These are phyloP conservation scores for Elaphurus davidianus DNA, from an alignment of 2,113 vertebrate species.

Conservation along the genomic window DNA sequence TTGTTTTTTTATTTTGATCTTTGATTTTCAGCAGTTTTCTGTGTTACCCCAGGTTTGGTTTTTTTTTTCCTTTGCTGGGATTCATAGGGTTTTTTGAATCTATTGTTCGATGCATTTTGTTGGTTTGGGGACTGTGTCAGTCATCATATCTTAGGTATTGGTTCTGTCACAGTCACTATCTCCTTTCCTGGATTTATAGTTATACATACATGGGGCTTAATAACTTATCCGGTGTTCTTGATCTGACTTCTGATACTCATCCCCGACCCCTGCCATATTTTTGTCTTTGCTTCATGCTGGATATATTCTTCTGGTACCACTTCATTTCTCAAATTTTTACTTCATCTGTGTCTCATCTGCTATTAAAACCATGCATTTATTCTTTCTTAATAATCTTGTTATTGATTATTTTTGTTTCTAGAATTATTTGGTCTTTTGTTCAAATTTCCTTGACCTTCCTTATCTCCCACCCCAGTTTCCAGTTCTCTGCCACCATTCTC, in stretches of 20 bases:
- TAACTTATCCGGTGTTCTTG: not conserved
- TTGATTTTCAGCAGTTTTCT: not conserved
- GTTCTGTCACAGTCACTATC: not conserved
- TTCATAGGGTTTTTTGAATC: not conserved
- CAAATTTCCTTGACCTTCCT: not conserved
- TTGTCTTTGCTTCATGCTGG: not conserved
- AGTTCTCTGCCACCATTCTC: not conserved
- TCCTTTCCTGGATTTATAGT: not conserved
- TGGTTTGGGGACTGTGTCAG: not conserved
- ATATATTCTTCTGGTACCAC: not conserved
- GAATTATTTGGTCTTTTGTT: not conserved
- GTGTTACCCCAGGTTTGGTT: not conserved
- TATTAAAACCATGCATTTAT: not conserved
- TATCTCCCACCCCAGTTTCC: not conserved
- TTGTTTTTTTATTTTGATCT: not conserved
- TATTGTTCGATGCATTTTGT: not conserved
- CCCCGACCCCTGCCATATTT: not conserved
- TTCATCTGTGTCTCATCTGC: not conserved
- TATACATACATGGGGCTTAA: not conserved
- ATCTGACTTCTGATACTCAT: not conserved
- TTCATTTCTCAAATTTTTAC: not conserved
- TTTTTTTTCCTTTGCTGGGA: not conserved
- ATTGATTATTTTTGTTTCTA: not conserved
- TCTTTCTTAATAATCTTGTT: not conserved
- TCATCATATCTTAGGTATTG: not conserved